Conservation (phyloP, 30 jellyfish, hydroid and myxozoan genomes). For the Pseudorhiza aurosa region DNA sequence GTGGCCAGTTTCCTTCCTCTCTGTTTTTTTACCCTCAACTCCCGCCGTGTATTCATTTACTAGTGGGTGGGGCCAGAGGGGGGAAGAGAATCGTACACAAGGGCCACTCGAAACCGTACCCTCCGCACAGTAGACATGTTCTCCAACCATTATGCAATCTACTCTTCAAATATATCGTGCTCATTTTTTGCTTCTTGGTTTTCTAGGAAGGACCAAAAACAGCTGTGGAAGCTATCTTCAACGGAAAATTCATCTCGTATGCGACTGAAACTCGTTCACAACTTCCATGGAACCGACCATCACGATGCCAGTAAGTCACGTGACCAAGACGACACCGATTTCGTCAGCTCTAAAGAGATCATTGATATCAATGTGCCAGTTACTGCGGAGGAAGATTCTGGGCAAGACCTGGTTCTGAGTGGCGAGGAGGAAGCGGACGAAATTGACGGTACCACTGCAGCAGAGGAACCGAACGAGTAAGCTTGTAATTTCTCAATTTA, state of each 20-base stretch:
- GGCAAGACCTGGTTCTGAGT: constrained; percentile 48
- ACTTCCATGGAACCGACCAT: constrained; percentile 65
- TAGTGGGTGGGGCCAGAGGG: too few relatives aligned
- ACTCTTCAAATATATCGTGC: too few relatives aligned
- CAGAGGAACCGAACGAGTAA: constrained; percentile 41
- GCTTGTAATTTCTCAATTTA: too few relatives aligned
- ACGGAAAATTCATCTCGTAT: constrained; percentile 90
- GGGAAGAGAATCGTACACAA: too few relatives aligned
- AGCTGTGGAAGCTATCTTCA: constrained; percentile 75
- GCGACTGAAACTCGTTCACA: constrained; percentile 83
- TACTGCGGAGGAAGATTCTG: constrained; percentile 29
- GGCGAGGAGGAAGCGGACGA: constrained; percentile 80
- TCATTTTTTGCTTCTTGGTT: too few relatives aligned
- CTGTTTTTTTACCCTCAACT: too few relatives aligned
- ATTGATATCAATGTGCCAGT: constrained; percentile 43
- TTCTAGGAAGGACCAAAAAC: constrained; percentile 54
- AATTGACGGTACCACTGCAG: constrained; percentile 48
- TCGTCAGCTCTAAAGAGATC: constrained; percentile 20
- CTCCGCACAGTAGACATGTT: too few relatives aligned
- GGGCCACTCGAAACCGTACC: too few relatives aligned
- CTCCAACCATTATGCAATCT: too few relatives aligned
- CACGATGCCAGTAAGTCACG: constrained; percentile 74
- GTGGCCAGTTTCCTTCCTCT: too few relatives aligned
- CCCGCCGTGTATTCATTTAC: too few relatives aligned
- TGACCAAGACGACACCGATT: constrained; percentile 33